These are phyloP conservation scores for Corydoras maculifer DNA, from an alignment of 2,113 vertebrate species.

Conservation along the genomic window DNA sequence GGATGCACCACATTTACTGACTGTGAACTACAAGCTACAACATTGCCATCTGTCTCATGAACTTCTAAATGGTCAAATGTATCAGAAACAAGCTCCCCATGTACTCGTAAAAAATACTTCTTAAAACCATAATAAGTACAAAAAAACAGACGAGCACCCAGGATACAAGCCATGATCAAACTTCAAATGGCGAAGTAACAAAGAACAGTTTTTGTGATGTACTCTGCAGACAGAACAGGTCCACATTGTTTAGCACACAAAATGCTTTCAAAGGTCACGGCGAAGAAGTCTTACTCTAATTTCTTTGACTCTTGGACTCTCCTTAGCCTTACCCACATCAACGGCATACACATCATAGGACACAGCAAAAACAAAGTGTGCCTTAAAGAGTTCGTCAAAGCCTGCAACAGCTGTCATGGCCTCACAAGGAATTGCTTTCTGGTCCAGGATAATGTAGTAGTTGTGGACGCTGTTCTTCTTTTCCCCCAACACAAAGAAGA, in stretches of 20 bases:
- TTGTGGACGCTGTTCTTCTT: not conserved
- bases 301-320: no score
- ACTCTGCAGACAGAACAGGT: conserved; percentile 27
- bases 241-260: conserved; percentile 17
- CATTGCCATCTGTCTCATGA: not conserved
- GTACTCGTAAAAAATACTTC: conserved; percentile 15
- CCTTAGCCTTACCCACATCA: no score
- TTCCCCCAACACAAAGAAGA: conserved; percentile 1
- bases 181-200: conserved; percentile 9
- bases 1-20: conserved; percentile 5
- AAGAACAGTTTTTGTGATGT: conserved; percentile 20
- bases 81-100: conserved; percentile 22
- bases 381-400: not conserved
- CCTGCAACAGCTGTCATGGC: conserved; percentile 12
- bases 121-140: conserved; percentile 24
- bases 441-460: conserved; percentile 13
- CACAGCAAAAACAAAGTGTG: no score
- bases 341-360: no score
- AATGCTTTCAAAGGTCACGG: conserved; percentile 7
- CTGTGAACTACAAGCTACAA: conserved; percentile 6
- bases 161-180: conserved; percentile 27
- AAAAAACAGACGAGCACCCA: conserved; percentile 22
- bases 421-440: conserved; percentile 5
- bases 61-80: conserved; percentile 5
- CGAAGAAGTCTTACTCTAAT: no score